These are phyloP conservation scores for Lepidurus apus DNA, from an alignment of 1,140 invertebrate genomes.

Conservation along the genomic window DNA sequence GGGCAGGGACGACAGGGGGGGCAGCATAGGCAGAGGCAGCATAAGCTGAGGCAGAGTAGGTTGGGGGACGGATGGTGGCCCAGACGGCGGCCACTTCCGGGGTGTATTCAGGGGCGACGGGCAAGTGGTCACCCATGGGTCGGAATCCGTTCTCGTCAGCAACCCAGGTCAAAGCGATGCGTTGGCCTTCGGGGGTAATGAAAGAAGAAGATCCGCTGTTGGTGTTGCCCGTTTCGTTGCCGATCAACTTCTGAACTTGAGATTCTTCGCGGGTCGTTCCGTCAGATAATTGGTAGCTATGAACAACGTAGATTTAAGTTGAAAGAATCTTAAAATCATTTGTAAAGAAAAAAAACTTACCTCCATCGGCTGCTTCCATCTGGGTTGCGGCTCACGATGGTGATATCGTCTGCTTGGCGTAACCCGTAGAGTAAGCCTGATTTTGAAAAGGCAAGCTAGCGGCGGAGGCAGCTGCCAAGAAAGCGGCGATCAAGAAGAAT, in stretches of 20 bases:
- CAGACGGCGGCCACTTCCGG: background rate
- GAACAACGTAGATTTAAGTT: background rate
- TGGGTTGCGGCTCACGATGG: too few species aligned
- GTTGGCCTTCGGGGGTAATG: constrained; percentile 37
- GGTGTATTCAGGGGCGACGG: constrained; percentile 36
- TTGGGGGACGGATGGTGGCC: background rate
- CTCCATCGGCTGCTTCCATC: too few species aligned
- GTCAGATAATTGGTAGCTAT: constrained; percentile 24
- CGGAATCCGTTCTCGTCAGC: constrained; percentile 41
- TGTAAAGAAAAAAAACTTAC: too few species aligned
- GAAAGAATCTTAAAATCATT: background rate
- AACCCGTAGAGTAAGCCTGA: too few species aligned
- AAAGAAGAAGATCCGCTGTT: constrained; percentile 44
- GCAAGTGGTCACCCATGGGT: constrained; percentile 40
- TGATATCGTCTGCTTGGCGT: too few species aligned
- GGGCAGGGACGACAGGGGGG: too few species aligned
- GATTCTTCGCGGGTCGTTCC: constrained; percentile 26
- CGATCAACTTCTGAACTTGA: constrained; percentile 30
- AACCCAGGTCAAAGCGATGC: constrained; percentile 36
- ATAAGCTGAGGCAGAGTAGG: background rate
- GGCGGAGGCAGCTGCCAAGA: too few species aligned
- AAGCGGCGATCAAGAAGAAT: too few species aligned
- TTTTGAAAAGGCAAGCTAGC: too few species aligned
- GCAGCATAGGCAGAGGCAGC: too few species aligned
- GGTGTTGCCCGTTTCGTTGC: constrained; percentile 35